Evolutionary conservation across 1,140 invertebrate species (phyloP).

Genomic region (Halyomorpha halys): DNA sequence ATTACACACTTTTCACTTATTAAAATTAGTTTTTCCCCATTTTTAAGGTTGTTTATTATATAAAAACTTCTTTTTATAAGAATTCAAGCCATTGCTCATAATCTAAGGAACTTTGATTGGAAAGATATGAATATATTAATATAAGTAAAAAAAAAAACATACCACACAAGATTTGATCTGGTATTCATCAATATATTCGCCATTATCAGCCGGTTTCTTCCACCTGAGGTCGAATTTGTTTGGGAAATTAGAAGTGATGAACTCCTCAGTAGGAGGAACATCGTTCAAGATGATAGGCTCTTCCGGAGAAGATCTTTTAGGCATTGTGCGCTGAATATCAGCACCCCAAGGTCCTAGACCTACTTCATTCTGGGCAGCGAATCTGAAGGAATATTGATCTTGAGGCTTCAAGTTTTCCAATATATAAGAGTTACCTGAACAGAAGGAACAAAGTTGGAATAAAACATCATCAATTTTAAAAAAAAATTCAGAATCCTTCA

Average conservation of each 20-base stretch:
- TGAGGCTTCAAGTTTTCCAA: slow-evolving; percentile 69
- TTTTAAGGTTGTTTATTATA: too few species aligned
- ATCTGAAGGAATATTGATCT: slow-evolving; percentile 71
- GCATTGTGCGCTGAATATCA: slow-evolving; percentile 44
- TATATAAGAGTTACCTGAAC: slow-evolving; percentile 52
- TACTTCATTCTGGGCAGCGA: slow-evolving; percentile 73
- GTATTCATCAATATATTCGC: slow-evolving; percentile 75
- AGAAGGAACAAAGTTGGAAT: too few species aligned
- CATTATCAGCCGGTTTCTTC: slow-evolving; percentile 75
- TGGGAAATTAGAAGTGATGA: slow-evolving; percentile 45
- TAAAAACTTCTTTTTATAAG: too few species aligned
- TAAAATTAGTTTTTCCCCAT: too few species aligned
- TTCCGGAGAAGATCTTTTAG: slow-evolving; percentile 44
- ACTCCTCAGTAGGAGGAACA: slow-evolving; percentile 30
- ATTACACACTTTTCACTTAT: too few species aligned
- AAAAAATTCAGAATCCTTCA: not conserved
- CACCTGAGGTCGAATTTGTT: slow-evolving; percentile 71
- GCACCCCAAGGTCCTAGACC: slow-evolving; percentile 63
- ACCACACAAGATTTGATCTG: slow-evolving; percentile 69
- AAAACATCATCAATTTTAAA: not conserved
- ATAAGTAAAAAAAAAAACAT: slow-evolving; percentile 36
- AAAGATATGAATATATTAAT: too few species aligned
- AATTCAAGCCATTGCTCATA: too few species aligned
- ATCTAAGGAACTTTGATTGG: too few species aligned
- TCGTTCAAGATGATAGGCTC: slow-evolving; percentile 43